Conservation (phyloP, 2,113 vertebrate species). For the Dromas ardeola region DNA sequence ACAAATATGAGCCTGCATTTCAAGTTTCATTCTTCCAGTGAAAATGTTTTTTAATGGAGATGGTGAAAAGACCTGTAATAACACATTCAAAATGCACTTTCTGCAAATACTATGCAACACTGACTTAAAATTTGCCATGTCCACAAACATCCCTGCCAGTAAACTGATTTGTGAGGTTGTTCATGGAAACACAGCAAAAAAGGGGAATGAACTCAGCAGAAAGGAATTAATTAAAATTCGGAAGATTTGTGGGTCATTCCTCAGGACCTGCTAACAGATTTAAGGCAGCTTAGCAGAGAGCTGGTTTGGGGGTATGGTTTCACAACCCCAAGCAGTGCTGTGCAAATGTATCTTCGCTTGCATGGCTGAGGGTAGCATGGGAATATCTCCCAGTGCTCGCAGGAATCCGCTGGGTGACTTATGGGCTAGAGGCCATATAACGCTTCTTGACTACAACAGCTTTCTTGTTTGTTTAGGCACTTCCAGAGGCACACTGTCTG, state of each 20-base stretch:
- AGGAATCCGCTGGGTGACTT: background rate
- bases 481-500: background rate
- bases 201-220: slow-evolving; percentile 44
- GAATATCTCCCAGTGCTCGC: background rate
- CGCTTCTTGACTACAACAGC: background rate
- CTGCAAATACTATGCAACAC: slow-evolving; percentile 36
- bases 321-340: background rate
- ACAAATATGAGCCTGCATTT: background rate
- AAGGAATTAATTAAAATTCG: slow-evolving; percentile 44
- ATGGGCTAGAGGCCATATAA: background rate
- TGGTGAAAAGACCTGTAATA: background rate
- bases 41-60: background rate
- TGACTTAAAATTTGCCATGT: slow-evolving; percentile 57
- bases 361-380: background rate
- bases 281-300: background rate
- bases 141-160: slow-evolving; percentile 38
- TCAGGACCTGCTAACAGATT: slow-evolving; percentile 16
- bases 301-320: background rate
- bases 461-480: background rate
- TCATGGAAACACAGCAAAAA: slow-evolving; percentile 58
- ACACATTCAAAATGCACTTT: slow-evolving; percentile 26
- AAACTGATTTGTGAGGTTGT: slow-evolving; percentile 61
- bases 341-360: background rate
- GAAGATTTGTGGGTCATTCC: slow-evolving; percentile 24
- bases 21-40: background rate